Evolutionary conservation across 1,140 invertebrate genomes (phyloP), one percentile per base, ranked within the genome.

Genomic region (Gyrodactylus salaris): DNA sequence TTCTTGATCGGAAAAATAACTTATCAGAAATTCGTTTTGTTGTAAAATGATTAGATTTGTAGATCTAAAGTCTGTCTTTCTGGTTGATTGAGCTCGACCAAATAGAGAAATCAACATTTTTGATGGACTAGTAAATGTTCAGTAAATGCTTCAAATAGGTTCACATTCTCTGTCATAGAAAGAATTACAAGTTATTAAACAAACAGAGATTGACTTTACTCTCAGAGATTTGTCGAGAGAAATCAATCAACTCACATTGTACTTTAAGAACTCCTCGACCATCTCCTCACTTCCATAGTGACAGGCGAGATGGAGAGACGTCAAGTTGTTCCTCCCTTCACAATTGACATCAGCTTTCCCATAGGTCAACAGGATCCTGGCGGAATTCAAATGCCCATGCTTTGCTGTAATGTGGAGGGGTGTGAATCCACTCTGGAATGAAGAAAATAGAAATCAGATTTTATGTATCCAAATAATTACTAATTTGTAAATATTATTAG

Each of bases 351-450:
- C 90, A 20, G 94, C 92, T n/a, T 54, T 54, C 76, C 91, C 86
- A 79, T 97, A 89, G 76, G 91, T 90, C 1, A 99, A 84, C 0
- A 99, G 84, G 75, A 96, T 90, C n/a, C 91, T 84, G 0, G 93
- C 94, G 26, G 91, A 90, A 78, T 98, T 92, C 0, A 96, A 89
- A 78, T 99, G 93, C 82, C 99, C 95, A 20, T 94, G 91, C 83
- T 97, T 92, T 0, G 91, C 90, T 24, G 92, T 88, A 78, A 81
- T 80, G 74, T 82, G 81, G 27, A 98, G 84, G 20, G 94, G 92
- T 25, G 94, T 98, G 79, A 98, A 98, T 0, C 93, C 93, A 78
- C 90, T 94, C 84, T 84, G 76, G 71, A 78, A 78, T 19, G 74
- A 68, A 75, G 79, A 71, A 54, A 54, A 54, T 54, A 16, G n/a